These are phyloP conservation scores for Aphidius ervi DNA, from an alignment of 1,140 invertebrate genomes.

Conservation along the genomic window DNA sequence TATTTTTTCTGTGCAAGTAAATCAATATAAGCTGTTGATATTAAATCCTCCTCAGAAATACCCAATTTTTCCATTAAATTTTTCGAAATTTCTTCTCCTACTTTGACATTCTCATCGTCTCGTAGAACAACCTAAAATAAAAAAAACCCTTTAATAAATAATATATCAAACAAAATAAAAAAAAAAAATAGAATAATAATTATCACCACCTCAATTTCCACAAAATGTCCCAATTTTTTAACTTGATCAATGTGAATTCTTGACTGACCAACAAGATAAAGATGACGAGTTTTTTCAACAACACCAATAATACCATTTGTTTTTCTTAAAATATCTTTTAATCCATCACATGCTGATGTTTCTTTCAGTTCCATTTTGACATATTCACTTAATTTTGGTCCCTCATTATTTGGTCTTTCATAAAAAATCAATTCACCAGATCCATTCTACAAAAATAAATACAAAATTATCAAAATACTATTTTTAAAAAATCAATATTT, in stretches of 20 bases:
- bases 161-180: not conserved
- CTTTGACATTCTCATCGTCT: constrained; percentile 63
- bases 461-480: constrained; percentile 18
- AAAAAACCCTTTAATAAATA: not conserved
- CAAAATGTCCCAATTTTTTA: constrained; percentile 73
- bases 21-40: constrained; percentile 77
- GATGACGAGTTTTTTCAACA: constrained; percentile 68
- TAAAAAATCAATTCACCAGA: constrained; percentile 73
- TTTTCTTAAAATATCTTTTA: constrained; percentile 52
- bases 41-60: constrained; percentile 63
- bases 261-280: constrained; percentile 80
- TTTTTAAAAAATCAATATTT: too few species aligned
- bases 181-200: not conserved
- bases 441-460: constrained; percentile 45
- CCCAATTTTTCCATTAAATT: constrained; percentile 66
- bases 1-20: constrained; percentile 35
- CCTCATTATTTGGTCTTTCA: constrained; percentile 62
- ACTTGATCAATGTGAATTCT: constrained; percentile 86
- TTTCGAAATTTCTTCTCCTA: constrained; percentile 70
- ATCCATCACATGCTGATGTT: constrained; percentile 35
- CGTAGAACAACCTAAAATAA: constrained; percentile 60
- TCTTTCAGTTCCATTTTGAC: constrained; percentile 55
- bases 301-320: constrained; percentile 64
- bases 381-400: constrained; percentile 69
- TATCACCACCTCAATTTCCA: constrained; percentile 81